These are phyloP conservation scores for Cetoscarus ocellatus DNA, from an alignment of 2,797 vertebrate species.

Conservation along the genomic window DNA sequence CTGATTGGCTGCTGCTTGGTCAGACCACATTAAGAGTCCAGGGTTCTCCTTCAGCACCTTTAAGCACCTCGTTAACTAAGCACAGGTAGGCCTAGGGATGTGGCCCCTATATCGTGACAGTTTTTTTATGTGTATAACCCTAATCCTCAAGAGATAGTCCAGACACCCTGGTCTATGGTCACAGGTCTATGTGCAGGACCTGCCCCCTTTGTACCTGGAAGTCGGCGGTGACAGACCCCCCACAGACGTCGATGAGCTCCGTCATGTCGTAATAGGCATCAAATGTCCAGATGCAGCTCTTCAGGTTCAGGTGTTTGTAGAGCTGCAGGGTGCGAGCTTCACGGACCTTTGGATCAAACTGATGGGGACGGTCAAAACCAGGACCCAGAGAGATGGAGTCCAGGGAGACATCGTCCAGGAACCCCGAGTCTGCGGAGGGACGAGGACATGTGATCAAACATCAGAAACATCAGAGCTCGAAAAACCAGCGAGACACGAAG, in stretches of 20 bases:
- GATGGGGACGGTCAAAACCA: slow-evolving; percentile 94
- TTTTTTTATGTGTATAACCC: too few species aligned
- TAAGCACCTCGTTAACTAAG: too few species aligned
- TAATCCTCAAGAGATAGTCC: too few species aligned
- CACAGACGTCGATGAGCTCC: slow-evolving; percentile 95
- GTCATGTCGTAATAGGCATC: slow-evolving; percentile 99
- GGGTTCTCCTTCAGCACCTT: too few species aligned
- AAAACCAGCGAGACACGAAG: too few species aligned
- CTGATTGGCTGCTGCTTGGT: too few species aligned
- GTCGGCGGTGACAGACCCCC: slow-evolving; percentile 95
- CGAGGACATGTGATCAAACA: not conserved
- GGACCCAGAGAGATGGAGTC: slow-evolving; percentile 90
- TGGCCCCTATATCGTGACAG: too few species aligned
- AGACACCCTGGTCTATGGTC: too few species aligned
- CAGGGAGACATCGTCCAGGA: slow-evolving; percentile 90
- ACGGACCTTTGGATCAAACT: slow-evolving; percentile 90
- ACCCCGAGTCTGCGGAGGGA: slow-evolving; percentile 88
- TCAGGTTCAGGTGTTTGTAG: slow-evolving; percentile 97
- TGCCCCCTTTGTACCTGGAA: slow-evolving; percentile 90
- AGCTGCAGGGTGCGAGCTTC: slow-evolving; percentile 93
- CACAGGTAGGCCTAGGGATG: too few species aligned
- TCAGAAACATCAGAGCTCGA: too few species aligned
- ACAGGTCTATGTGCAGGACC: too few species aligned
- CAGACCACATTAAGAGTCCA: too few species aligned
- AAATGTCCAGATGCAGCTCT: slow-evolving; percentile 99